Percentiles rank a stretch among this genome's conserved stretches.
Conservation (phyloP, 2,113 vertebrate species). For the Pristiophorus japonicus region DNA sequence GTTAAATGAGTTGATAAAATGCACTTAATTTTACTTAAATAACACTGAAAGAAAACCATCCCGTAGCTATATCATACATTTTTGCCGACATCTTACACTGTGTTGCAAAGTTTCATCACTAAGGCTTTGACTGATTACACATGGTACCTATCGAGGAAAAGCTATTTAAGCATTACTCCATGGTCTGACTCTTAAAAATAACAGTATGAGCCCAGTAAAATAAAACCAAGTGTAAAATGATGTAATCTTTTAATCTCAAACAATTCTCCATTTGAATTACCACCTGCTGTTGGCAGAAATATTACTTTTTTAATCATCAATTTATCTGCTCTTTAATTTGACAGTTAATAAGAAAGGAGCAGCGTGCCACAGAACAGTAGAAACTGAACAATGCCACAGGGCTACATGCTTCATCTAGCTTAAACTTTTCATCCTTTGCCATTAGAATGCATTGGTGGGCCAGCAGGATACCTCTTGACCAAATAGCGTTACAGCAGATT, state of each 20-base stretch:
- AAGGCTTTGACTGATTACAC: slow-evolving; percentile 45
- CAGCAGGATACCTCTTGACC: slow-evolving; percentile 52
- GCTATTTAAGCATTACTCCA: slow-evolving; percentile 27
- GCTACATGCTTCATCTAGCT: slow-evolving; percentile 50
- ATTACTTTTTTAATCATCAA: slow-evolving; percentile 48
- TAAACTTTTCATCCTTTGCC: slow-evolving; percentile 49
- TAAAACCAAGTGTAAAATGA: background rate
- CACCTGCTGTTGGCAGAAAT: slow-evolving; percentile 37
- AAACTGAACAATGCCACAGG: slow-evolving; percentile 49
- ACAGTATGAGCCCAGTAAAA: background rate
- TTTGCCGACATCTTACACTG: background rate
- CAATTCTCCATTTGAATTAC: slow-evolving; percentile 20
- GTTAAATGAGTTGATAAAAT: background rate
- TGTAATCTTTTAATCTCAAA: slow-evolving; percentile 30
- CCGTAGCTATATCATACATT: background rate
- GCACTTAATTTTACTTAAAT: slow-evolving; percentile 1
- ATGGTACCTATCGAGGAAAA: slow-evolving; percentile 42
- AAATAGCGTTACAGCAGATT: slow-evolving; percentile 48
- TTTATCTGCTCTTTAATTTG: slow-evolving; percentile 52
- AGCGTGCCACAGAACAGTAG: slow-evolving; percentile 49
- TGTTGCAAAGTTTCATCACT: background rate
- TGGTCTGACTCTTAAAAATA: background rate
- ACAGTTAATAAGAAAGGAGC: slow-evolving; percentile 53
- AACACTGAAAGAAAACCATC: background rate
- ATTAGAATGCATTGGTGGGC: slow-evolving; percentile 55